Evolutionary conservation across 2,797 vertebrate species (phyloP), one percentile per base, ranked within the genome.

Genomic region (Miichthys miiuy): DNA sequence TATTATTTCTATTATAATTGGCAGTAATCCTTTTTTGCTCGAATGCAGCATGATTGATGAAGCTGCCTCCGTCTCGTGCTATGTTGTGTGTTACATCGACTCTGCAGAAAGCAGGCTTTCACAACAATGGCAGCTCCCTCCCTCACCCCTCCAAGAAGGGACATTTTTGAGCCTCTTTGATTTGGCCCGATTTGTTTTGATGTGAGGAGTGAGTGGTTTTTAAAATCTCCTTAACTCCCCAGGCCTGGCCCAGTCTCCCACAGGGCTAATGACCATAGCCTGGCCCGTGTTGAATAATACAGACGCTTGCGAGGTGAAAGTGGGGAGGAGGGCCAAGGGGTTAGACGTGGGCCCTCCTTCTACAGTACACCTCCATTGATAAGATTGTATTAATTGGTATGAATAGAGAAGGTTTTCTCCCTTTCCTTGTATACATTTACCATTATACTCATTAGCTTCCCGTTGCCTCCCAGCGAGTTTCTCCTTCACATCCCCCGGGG

Each of bases 381-480:
- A 94, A 94, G 92, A 94, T 92, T 88, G 91, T 91, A 94, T 94
- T 96, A 95, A 95, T 96, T 95, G 95, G 94, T 91, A 92, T 93
- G 92, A 94, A 93, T 92, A 93, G 92, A 91, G 86, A 77, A 78
- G 81, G 48, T 57, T 85, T 82, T 84, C 82, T 83, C 83, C 79
- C 75, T 83, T 82, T 89, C 84, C 93, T 94, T 95, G 94, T 96
- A 95, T 96, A 96, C 94, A 95, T 96, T 96, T 95, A 94, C 93
- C 89, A 94, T 95, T 95, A 94, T 92, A 93, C 94, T 96, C 94
- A 95, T 96, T 96, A 96, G 92, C 93, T 94, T 93, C 91, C 91
- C 80, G 85, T 93, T 91, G 94, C 94, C 94, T 95, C 93, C 87
- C 91, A 92, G 94, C 92, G 34, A 92, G 90, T 87, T 89, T 89